Conservation (phyloP, 1,140 invertebrate genomes). For the Drosophila sturtevanti region DNA sequence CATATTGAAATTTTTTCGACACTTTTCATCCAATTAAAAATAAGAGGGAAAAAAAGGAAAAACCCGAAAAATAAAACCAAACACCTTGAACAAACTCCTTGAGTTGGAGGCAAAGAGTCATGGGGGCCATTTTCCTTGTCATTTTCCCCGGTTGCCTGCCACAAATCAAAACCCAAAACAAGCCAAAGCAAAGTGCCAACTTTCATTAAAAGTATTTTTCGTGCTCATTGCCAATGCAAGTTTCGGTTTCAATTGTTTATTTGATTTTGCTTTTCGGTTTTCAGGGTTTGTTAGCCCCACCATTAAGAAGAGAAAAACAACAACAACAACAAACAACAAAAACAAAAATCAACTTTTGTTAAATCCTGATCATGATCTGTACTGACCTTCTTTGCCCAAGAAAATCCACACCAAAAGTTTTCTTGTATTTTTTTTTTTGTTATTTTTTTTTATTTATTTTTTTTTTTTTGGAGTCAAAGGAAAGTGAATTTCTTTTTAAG, state of each 20-base stretch:
- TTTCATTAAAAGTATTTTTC: slow-evolving; percentile 80
- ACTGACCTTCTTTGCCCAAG: slow-evolving; percentile 73
- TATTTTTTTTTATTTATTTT: neutral
- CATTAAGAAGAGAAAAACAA: neutral
- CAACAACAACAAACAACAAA: no score
- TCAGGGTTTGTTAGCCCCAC: slow-evolving; percentile 49
- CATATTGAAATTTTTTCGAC: neutral
- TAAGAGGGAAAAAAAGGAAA: neutral
- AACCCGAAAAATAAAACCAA: slow-evolving; percentile 3
- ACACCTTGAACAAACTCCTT: slow-evolving; percentile 28
- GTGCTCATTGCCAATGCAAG: slow-evolving; percentile 69
- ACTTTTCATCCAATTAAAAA: slow-evolving; percentile 1
- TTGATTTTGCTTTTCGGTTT: slow-evolving; percentile 22
- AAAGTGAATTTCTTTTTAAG: slow-evolving; percentile 81
- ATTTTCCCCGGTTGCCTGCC: slow-evolving; percentile 72
- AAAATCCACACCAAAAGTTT: slow-evolving; percentile 21
- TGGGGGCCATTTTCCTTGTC: slow-evolving; percentile 51
- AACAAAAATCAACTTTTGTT: slow-evolving; percentile 30
- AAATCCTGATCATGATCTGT: slow-evolving; percentile 69
- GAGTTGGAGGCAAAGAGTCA: neutral
- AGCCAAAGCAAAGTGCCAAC: slow-evolving; percentile 74
- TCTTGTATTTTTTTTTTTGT: neutral
- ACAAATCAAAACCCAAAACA: slow-evolving; percentile 66
- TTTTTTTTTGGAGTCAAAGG: slow-evolving; percentile 42
- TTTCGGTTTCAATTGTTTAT: slow-evolving; percentile 70